These are phyloP conservation scores for Indri indri DNA, from an alignment of 2,113 vertebrate species.

Conservation along the genomic window DNA sequence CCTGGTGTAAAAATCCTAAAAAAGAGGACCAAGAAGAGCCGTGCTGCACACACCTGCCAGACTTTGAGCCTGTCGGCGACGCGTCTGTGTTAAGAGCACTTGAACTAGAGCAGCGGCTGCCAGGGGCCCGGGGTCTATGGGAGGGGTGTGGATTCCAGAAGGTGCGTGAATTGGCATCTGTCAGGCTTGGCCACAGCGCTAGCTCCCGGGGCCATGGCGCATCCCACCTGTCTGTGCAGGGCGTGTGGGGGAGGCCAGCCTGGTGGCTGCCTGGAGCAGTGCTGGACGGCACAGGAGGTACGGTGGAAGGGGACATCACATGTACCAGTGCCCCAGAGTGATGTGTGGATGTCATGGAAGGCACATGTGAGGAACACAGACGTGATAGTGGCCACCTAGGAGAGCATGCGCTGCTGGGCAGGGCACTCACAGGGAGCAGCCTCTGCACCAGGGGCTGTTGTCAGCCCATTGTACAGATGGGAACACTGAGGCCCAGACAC, in stretches of 20 bases:
- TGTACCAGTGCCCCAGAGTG: fast-evolving
- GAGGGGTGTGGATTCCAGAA: neutral
- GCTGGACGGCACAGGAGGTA: neutral
- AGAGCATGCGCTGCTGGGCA: fast-evolving
- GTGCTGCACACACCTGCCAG: neutral
- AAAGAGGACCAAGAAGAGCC: neutral
- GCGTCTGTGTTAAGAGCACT: neutral
- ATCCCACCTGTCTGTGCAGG: neutral
- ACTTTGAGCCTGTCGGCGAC: fast-evolving
- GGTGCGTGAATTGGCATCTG: fast-evolving
- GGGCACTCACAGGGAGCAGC: neutral
- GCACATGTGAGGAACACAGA: fast-evolving
- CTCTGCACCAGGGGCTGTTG: neutral
- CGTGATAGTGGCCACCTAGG: fast-evolving
- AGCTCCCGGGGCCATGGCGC: fast-evolving
- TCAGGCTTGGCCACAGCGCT: fast-evolving
- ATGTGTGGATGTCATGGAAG: fast-evolving
- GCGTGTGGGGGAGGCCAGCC: neutral
- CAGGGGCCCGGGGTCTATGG: fast-evolving
- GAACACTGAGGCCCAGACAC: neutral
- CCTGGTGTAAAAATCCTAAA: conserved; percentile 57
- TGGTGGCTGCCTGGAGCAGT: fast-evolving
- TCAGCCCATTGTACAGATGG: neutral
- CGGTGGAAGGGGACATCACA: fast-evolving
- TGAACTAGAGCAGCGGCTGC: neutral